Percentiles rank a stretch among this genome's conserved stretches.
phyloP scores from a whole-genome alignment of 1,140 invertebrate species.

The Teleopsis dalmanni region DNA sequence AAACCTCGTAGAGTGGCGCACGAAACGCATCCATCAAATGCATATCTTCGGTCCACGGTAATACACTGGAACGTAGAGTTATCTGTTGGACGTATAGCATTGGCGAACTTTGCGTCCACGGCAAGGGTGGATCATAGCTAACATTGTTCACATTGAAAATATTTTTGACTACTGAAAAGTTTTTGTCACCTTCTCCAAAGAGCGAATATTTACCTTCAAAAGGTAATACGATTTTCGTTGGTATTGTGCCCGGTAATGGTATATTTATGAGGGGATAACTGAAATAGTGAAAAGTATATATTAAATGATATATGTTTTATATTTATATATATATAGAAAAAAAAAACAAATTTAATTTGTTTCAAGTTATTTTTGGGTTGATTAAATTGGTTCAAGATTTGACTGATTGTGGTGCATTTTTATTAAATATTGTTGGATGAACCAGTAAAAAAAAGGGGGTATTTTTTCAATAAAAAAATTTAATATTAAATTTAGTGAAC shows the following conservation, averaged over 20 bases:
- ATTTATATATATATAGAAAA: background rate
- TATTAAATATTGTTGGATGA: too few species aligned
- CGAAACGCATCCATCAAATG: constrained; percentile 80
- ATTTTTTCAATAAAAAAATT: too few species aligned
- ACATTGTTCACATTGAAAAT: constrained; percentile 20
- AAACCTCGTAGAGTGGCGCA: constrained; percentile 78
- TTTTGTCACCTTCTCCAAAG: constrained; percentile 16
- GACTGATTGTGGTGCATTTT: background rate
- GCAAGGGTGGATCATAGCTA: constrained; percentile 45
- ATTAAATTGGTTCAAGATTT: too few species aligned
- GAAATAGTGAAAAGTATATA: background rate
- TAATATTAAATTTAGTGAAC: too few species aligned
- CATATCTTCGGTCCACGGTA: constrained; percentile 76
- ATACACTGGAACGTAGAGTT: constrained; percentile 58
- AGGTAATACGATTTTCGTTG: constrained; percentile 42
- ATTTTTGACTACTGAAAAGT: constrained; percentile 15
- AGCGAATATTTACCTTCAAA: constrained; percentile 27
- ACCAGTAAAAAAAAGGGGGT: too few species aligned
- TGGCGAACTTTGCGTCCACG: constrained; percentile 50
- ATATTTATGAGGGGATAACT: constrained; percentile 43
- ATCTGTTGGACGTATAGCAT: constrained; percentile 80
- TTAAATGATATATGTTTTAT: background rate
- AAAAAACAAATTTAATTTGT: background rate
- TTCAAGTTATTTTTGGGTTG: background rate
- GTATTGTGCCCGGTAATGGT: constrained; percentile 43